These are phyloP conservation scores for Caerostris extrusa DNA, from an alignment of 1,140 invertebrate species.

Conservation along the genomic window DNA sequence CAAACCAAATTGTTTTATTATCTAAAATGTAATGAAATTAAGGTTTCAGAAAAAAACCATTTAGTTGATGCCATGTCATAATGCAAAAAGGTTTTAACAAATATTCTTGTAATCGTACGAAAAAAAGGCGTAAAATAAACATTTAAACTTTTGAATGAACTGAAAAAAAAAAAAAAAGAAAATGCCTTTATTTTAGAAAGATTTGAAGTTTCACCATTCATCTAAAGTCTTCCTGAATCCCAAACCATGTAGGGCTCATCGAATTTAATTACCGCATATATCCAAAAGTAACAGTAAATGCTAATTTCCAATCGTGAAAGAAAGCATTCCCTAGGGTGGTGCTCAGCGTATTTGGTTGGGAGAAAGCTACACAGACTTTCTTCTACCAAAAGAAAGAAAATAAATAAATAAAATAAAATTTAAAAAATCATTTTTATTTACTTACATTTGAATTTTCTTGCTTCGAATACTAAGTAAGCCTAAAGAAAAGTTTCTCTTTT, in stretches of 20 bases:
- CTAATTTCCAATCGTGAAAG: background rate
- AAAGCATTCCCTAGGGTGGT: too few relatives aligned
- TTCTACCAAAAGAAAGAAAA: background rate
- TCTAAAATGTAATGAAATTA: too few relatives aligned
- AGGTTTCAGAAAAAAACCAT: too few relatives aligned
- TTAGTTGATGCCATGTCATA: too few relatives aligned
- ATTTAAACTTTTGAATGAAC: background rate
- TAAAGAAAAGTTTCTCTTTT: slow-evolving; percentile 10
- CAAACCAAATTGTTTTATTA: background rate
- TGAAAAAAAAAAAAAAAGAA: background rate
- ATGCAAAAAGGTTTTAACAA: too few relatives aligned
- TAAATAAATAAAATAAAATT: too few relatives aligned
- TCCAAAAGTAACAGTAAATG: background rate
- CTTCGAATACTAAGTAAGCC: background rate
- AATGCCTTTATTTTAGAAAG: background rate
- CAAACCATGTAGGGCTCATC: background rate
- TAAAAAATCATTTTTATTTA: background rate
- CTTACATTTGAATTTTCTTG: background rate
- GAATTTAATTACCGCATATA: slow-evolving; percentile 1
- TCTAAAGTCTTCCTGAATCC: background rate
- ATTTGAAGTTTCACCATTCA: background rate
- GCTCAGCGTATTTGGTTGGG: too few relatives aligned
- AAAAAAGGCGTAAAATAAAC: background rate
- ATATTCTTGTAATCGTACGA: too few relatives aligned
- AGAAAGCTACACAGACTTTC: background rate